These are phyloP conservation scores for Synergus itoensis DNA, from an alignment of 2,888 invertebrate genomes.

Conservation along the genomic window DNA sequence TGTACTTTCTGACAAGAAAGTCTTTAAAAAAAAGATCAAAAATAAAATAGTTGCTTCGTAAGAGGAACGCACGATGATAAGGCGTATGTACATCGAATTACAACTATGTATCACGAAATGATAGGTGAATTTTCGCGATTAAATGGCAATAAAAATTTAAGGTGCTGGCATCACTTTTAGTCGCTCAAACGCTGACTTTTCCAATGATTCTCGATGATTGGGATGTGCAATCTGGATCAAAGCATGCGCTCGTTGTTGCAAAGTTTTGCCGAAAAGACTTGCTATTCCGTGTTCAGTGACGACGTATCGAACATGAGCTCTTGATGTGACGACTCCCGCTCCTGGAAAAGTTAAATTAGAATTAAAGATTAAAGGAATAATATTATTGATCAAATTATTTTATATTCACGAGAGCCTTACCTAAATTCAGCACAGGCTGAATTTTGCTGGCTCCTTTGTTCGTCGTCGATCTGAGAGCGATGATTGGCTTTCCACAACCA, in stretches of 20 bases:
- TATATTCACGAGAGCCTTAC: constrained; percentile 64
- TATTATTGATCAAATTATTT: neutral
- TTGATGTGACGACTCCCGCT: constrained; percentile 84
- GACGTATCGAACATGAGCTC: constrained; percentile 84
- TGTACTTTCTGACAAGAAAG: neutral
- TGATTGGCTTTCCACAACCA: constrained; percentile 83
- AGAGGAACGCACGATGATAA: constrained; percentile 14
- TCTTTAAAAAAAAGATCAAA: constrained; percentile 16
- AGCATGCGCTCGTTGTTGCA: constrained; percentile 83
- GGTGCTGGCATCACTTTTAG: constrained; percentile 77
- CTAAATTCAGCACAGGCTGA: constrained; percentile 81
- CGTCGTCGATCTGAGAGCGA: constrained; percentile 82
- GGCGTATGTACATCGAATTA: constrained; percentile 28
- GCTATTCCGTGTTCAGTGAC: constrained; percentile 86
- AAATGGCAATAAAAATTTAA: constrained; percentile 53
- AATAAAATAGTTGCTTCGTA: constrained; percentile 17
- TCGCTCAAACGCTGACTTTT: constrained; percentile 83
- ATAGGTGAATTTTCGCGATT: constrained; percentile 33
- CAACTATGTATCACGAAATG: constrained; percentile 23
- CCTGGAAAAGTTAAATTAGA: constrained; percentile 75
- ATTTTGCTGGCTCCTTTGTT: constrained; percentile 82
- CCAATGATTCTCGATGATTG: constrained; percentile 81
- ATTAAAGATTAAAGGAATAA: neutral
- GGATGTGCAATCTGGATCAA: constrained; percentile 84
- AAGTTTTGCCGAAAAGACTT: constrained; percentile 83